Conservation (phyloP, 1,140 invertebrate species). For the Thaumatotibia leucotreta region DNA sequence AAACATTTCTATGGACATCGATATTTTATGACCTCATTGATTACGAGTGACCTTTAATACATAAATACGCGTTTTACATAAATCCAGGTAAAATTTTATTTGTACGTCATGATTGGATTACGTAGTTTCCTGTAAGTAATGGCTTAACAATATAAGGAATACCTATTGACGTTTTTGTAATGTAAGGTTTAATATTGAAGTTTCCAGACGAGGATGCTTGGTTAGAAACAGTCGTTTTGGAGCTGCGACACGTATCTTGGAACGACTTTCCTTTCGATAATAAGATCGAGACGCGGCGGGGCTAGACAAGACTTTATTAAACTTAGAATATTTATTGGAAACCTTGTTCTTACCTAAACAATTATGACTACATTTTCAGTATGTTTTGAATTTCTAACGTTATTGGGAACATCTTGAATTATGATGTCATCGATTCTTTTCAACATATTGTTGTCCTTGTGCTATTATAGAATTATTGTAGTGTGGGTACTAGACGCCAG, state of each 20-base stretch:
- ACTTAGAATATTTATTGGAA: background rate
- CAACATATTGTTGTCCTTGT: background rate
- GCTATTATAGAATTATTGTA: background rate
- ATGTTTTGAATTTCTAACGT: too few relatives aligned
- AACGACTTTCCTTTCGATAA: slow-evolving; percentile 45
- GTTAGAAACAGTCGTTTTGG: slow-evolving; percentile 27
- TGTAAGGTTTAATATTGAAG: background rate
- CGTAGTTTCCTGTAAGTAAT: slow-evolving; percentile 10
- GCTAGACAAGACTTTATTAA: background rate
- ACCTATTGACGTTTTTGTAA: background rate
- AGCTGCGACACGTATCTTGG: slow-evolving; percentile 40
- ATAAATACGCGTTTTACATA: background rate
- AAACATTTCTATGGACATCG: too few relatives aligned
- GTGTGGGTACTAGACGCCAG: background rate
- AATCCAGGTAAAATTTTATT: background rate
- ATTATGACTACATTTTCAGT: too few relatives aligned
- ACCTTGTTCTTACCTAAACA: too few relatives aligned
- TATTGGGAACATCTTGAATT: too few relatives aligned
- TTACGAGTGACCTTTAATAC: background rate
- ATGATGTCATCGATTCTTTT: background rate
- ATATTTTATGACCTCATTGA: too few relatives aligned
- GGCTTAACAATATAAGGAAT: background rate
- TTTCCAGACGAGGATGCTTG: background rate
- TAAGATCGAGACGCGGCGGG: slow-evolving; percentile 27
- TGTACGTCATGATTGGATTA: background rate